Evolutionary conservation across 2,113 vertebrate species (phyloP).

Genomic region (Tonatia bakeri): DNA sequence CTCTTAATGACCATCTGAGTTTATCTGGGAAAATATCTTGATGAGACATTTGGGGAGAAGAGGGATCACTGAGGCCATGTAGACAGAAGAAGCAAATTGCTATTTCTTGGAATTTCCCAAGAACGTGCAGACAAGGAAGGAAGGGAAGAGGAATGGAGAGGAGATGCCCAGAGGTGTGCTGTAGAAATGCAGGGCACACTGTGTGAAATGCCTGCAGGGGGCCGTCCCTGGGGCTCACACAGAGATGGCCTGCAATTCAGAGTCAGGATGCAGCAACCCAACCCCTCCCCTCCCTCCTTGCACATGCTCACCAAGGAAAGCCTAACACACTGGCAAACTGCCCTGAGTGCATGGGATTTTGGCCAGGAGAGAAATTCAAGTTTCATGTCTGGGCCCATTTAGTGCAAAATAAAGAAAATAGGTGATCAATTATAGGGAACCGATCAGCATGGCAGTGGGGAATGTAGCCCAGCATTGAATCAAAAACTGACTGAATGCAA

Average conservation of each 20-base stretch:
- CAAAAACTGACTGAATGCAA: no score
- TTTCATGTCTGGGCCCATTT: neutral
- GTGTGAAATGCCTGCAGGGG: neutral
- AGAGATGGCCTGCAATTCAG: neutral
- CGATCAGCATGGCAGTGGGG: no score
- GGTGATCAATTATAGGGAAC: no score
- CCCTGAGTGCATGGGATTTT: accelerated
- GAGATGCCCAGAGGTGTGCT: neutral
- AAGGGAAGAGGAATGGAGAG: neutral
- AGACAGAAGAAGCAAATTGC: neutral
- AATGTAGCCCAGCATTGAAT: no score
- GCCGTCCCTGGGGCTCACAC: neutral
- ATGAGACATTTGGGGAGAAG: neutral
- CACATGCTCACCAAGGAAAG: neutral
- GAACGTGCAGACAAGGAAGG: neutral
- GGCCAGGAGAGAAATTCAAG: neutral
- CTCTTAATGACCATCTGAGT: neutral
- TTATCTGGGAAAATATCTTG: neutral
- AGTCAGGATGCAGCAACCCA: neutral
- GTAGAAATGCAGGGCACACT: neutral
- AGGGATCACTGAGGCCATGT: neutral
- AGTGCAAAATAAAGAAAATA: neutral
- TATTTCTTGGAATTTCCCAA: neutral
- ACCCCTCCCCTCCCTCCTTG: no score
- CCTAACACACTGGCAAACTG: neutral